phyloP scores from a whole-genome alignment of 1,140 invertebrate genomes.

The Eupeodes corollae region DNA sequence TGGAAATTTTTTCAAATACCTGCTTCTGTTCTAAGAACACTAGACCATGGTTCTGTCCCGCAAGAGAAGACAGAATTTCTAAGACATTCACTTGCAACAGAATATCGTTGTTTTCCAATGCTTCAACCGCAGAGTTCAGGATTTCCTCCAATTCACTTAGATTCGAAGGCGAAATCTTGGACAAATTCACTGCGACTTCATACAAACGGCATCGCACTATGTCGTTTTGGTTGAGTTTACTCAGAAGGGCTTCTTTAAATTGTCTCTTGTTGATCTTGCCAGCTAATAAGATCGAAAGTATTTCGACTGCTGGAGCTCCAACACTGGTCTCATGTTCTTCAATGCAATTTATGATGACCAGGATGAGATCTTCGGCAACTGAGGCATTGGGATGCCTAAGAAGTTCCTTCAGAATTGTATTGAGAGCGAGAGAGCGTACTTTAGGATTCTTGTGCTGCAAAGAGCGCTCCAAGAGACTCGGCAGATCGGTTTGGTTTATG shows the following conservation, averaged over 20 bases:
- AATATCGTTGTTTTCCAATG: slow-evolving; percentile 60
- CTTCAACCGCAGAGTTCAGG: slow-evolving; percentile 50
- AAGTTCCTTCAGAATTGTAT: slow-evolving; percentile 33
- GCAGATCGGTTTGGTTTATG: slow-evolving; percentile 40
- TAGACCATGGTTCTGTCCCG: slow-evolving; percentile 53
- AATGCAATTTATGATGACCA: slow-evolving; percentile 18
- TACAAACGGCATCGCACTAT: slow-evolving; percentile 35
- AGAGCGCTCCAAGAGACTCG: slow-evolving; percentile 40
- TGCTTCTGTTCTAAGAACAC: slow-evolving; percentile 55
- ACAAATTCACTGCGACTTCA: slow-evolving; percentile 57
- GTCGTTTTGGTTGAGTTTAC: slow-evolving; percentile 14
- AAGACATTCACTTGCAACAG: slow-evolving; percentile 65
- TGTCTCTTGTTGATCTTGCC: slow-evolving; percentile 22
- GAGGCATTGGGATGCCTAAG: not conserved
- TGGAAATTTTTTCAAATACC: slow-evolving; percentile 49
- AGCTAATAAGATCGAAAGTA: slow-evolving; percentile 24
- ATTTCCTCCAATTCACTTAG: slow-evolving; percentile 52
- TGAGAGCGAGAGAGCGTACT: slow-evolving; percentile 44
- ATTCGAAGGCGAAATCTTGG: slow-evolving; percentile 43
- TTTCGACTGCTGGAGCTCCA: slow-evolving; percentile 14
- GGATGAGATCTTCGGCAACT: not conserved
- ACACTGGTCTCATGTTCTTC: slow-evolving; percentile 10
- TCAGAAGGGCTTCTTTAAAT: slow-evolving; percentile 15
- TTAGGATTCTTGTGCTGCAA: slow-evolving; percentile 41
- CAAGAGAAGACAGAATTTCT: slow-evolving; percentile 60